phyloP scores from a whole-genome alignment of 1,140 invertebrate species.

The Ooceraea biroi region DNA sequence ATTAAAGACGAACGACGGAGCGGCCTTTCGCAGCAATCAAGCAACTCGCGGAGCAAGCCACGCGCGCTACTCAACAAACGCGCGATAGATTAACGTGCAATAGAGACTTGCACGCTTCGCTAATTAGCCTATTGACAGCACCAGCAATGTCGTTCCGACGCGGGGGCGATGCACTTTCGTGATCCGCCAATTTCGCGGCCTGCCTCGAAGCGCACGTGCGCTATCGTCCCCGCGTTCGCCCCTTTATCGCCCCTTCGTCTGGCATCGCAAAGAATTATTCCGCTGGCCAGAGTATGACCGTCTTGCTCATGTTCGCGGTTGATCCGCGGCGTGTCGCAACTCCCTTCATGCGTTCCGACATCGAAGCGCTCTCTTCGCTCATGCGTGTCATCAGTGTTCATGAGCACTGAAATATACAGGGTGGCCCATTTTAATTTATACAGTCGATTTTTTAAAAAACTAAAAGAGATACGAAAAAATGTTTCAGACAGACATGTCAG shows the following conservation, averaged over 20 bases:
- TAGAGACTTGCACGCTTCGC: conserved; percentile 18
- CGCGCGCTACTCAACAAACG: not conserved
- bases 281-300: not conserved
- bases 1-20: too few relatives aligned
- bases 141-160: not conserved
- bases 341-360: not conserved
- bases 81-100: not conserved
- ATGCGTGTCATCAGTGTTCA: conserved; percentile 32
- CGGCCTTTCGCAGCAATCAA: not conserved
- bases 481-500: too few relatives aligned
- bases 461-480: too few relatives aligned
- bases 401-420: conserved; percentile 22
- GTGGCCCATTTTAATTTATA: too few relatives aligned
- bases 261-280: conserved; percentile 45
- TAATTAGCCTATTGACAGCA: conserved; percentile 19
- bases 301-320: not conserved
- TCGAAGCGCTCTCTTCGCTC: not conserved
- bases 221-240: conserved; percentile 8
- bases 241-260: conserved; percentile 12
- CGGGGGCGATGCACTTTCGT: conserved; percentile 24
- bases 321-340: not conserved
- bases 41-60: not conserved
- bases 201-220: conserved; percentile 30
- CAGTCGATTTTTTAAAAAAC: too few relatives aligned
- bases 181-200: conserved; percentile 31